These are phyloP conservation scores for Polydrusus tereticollis DNA, from an alignment of 2,888 invertebrate species.

Conservation along the genomic window DNA sequence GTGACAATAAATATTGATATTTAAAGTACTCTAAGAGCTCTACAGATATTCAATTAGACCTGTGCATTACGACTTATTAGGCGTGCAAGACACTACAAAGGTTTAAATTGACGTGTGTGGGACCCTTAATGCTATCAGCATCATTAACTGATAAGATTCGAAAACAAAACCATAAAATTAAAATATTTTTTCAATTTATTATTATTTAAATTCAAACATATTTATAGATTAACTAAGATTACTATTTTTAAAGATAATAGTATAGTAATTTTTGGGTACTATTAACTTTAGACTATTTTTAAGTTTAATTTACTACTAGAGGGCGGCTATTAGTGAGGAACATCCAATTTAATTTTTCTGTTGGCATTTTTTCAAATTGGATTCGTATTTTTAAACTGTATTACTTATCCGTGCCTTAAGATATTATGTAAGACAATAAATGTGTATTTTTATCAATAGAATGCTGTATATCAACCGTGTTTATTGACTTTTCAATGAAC, in stretches of 20 bases:
- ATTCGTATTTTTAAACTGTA: constrained; percentile 23
- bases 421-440: constrained; percentile 35
- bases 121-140: no score
- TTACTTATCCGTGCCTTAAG: constrained; percentile 13
- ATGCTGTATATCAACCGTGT: constrained; percentile 28
- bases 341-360: not conserved
- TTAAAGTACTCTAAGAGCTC: no score
- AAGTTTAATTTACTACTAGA: constrained; percentile 7
- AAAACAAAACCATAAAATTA: not conserved
- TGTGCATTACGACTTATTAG: no score
- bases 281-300: constrained; percentile 7
- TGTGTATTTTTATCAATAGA: constrained; percentile 38
- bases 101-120: no score
- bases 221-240: not conserved
- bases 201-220: not conserved
- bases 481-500: constrained; percentile 45
- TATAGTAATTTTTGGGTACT: constrained; percentile 13
- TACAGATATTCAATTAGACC: no score
- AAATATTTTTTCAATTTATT: not conserved
- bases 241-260: constrained; percentile 2
- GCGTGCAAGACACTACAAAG: no score
- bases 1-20: no score
- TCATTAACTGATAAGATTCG: no score
- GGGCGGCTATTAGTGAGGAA: not conserved
- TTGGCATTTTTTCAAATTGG: constrained; percentile 27